phyloP scores from a whole-genome alignment of 2,113 vertebrate genomes.

The Todiramphus chloris region DNA sequence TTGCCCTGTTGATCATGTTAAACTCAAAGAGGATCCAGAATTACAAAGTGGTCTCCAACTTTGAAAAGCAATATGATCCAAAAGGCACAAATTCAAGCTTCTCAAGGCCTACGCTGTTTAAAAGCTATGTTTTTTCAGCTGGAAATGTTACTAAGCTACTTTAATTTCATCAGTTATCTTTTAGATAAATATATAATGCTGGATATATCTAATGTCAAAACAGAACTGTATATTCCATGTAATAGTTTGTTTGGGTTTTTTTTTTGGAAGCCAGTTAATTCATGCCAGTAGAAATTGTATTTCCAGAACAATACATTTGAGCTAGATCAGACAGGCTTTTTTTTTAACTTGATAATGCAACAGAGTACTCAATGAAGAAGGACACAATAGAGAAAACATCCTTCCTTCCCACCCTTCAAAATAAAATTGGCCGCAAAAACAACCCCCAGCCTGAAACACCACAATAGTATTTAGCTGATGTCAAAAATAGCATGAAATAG shows the following conservation, averaged over 20 bases:
- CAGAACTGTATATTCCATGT: background rate
- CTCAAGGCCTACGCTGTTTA: background rate
- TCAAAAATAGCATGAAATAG: background rate
- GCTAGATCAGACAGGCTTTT: background rate
- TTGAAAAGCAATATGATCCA: background rate
- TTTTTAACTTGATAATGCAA: background rate
- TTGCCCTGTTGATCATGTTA: background rate
- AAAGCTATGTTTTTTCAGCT: slow-evolving; percentile 9
- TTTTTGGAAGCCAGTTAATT: slow-evolving; percentile 1
- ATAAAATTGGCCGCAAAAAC: background rate
- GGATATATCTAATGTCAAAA: background rate
- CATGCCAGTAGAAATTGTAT: background rate
- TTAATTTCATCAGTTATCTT: background rate
- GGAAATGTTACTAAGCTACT: background rate
- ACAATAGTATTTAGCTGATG: background rate
- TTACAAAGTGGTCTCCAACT: background rate
- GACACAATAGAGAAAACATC: background rate
- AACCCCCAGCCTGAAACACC: background rate
- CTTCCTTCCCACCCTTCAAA: background rate
- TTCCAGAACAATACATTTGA: background rate
- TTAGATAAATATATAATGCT: background rate
- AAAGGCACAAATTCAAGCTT: background rate
- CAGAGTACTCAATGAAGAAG: background rate
- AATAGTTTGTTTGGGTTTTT: background rate
- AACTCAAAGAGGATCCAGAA: background rate